Conservation (phyloP, 2,113 vertebrate genomes). For the Chitala chitala region DNA sequence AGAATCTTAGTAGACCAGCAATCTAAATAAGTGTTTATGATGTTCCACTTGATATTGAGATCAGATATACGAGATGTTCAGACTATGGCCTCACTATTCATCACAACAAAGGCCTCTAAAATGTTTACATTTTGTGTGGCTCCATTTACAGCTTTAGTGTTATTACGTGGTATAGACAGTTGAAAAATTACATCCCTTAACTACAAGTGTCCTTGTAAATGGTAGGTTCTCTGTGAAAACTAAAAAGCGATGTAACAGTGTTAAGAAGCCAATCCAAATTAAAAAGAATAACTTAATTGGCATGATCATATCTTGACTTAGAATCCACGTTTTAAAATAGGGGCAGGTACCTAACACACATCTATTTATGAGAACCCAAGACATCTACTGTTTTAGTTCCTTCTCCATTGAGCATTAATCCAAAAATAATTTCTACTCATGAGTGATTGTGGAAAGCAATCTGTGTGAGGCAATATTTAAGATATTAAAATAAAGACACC, state of each 20-base stretch:
- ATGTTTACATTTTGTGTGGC: not conserved
- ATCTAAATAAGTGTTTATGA: not conserved
- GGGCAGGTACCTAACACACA: not conserved
- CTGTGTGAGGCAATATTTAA: too few relatives aligned
- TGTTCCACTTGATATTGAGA: not conserved
- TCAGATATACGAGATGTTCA: not conserved
- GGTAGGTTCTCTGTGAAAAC: too few relatives aligned
- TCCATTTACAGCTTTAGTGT: conserved; percentile 10
- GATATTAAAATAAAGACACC: too few relatives aligned
- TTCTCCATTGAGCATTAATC: not conserved
- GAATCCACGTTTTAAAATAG: conserved; percentile 19
- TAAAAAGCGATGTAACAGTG: conserved; percentile 10
- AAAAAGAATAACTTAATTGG: not conserved
- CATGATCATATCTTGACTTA: conserved; percentile 11
- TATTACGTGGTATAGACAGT: conserved; percentile 14
- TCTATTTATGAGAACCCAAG: not conserved
- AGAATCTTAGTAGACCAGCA: not conserved
- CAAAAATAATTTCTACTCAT: not conserved
- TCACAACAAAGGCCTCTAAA: conserved; percentile 2
- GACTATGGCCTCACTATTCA: not conserved
- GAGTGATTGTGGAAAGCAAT: too few relatives aligned
- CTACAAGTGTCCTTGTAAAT: conserved; percentile 3
- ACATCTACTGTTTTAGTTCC: not conserved
- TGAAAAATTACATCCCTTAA: not conserved
- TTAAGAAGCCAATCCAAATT: not conserved